Conservation (phyloP, 2,113 vertebrate genomes). For the Acinonyx jubatus region DNA sequence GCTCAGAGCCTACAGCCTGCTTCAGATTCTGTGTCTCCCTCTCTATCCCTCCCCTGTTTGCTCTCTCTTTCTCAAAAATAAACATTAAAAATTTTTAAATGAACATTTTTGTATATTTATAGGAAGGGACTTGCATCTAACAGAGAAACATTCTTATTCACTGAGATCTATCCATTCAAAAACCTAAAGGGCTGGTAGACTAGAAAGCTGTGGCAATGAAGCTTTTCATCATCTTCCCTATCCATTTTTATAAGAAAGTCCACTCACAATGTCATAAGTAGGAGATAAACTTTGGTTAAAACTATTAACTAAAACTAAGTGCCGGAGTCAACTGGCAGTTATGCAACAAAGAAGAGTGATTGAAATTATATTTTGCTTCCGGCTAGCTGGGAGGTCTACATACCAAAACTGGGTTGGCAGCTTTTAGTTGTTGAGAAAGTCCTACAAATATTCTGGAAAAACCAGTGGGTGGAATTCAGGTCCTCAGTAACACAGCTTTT, state of each 20-base stretch:
- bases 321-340: neutral
- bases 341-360: constrained; percentile 52
- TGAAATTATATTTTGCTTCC: constrained; percentile 61
- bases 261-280: neutral
- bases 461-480: constrained; percentile 51
- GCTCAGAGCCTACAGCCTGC: too few species aligned
- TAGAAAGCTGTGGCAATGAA: neutral
- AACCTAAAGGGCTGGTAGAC: neutral
- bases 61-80: too few species aligned
- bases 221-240: neutral
- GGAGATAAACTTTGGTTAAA: constrained; percentile 48
- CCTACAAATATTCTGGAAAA: constrained; percentile 65
- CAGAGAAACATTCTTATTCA: neutral
- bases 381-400: constrained; percentile 74
- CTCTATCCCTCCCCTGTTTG: too few species aligned
- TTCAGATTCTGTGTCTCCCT: too few species aligned
- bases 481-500: constrained; percentile 14
- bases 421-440: constrained; percentile 57
- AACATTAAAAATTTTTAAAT: too few species aligned
- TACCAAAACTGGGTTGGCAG: constrained; percentile 73
- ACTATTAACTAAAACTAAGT: constrained; percentile 54
- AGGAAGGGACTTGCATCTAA: neutral
- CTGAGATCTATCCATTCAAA: neutral
- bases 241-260: constrained; percentile 26
- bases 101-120: neutral